Conservation (phyloP, 2,888 invertebrate genomes). For the Lepetodrilus schrolli region DNA sequence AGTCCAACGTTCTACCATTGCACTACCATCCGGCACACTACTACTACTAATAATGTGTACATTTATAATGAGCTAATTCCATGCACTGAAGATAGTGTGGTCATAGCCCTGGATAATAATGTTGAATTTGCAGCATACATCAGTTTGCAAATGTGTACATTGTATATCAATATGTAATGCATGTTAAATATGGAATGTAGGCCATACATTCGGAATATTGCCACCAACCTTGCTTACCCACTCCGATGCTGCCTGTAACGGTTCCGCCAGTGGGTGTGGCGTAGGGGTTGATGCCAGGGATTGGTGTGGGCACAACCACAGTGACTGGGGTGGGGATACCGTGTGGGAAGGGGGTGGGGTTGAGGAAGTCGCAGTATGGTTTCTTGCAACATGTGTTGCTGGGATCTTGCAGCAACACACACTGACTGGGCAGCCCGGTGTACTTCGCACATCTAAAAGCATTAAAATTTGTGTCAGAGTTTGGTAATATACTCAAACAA, state of each 20-base stretch:
- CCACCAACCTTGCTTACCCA: not conserved
- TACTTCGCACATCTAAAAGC: slow-evolving; percentile 43
- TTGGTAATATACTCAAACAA: no score
- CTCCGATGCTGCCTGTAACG: slow-evolving; percentile 12
- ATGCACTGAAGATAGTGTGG: no score
- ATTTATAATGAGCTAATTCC: no score
- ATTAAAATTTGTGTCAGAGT: not conserved
- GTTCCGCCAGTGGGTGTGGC: slow-evolving; percentile 34
- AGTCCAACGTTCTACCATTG: no score
- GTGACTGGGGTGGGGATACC: slow-evolving; percentile 55
- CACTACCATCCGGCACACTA: no score
- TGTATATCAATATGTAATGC: no score
- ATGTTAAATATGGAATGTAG: no score
- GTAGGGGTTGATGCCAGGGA: slow-evolving; percentile 26
- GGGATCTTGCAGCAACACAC: slow-evolving; percentile 57
- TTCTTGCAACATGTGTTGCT: slow-evolving; percentile 56
- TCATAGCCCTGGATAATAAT: no score
- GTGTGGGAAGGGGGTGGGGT: slow-evolving; percentile 57
- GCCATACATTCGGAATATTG: slow-evolving; percentile 43
- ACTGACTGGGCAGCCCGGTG: slow-evolving; percentile 54
- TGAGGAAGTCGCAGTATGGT: slow-evolving; percentile 59
- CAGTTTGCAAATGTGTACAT: no score
- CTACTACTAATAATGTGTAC: no score
- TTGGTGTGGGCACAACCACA: slow-evolving; percentile 43
- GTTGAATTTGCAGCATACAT: no score